These are phyloP conservation scores for Eledona agricola DNA, from an alignment of 2,888 invertebrate species.

Conservation along the genomic window DNA sequence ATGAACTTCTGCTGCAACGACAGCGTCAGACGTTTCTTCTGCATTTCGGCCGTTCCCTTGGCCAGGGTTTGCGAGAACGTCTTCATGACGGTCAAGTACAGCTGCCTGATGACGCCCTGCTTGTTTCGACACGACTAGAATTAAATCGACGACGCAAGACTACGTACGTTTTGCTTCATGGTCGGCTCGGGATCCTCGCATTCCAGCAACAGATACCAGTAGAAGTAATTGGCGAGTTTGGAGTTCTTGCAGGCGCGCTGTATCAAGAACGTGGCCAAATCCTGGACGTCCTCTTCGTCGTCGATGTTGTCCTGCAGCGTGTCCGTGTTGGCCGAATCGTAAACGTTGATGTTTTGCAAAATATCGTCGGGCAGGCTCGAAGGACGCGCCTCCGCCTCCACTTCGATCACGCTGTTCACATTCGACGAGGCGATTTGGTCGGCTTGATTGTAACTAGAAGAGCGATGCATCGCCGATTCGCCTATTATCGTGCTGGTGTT, in stretches of 20 bases:
- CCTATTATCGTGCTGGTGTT: constrained; percentile 57
- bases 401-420: constrained; percentile 56
- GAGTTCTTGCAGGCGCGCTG: constrained; percentile 88
- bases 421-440: constrained; percentile 56
- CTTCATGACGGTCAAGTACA: constrained; percentile 91
- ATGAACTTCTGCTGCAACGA: constrained; percentile 90
- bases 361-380: constrained; percentile 52
- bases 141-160: too few relatives aligned
- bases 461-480: constrained; percentile 55
- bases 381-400: constrained; percentile 47
- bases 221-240: constrained; percentile 93
- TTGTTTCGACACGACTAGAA: constrained; percentile 15
- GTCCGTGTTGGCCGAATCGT: constrained; percentile 64
- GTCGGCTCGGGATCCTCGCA: constrained; percentile 86
- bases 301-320: constrained; percentile 63
- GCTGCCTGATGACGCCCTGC: constrained; percentile 68
- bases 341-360: constrained; percentile 52
- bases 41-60: constrained; percentile 75
- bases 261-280: constrained; percentile 91
- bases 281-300: constrained; percentile 66
- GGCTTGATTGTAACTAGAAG: constrained; percentile 56
- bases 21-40: constrained; percentile 78
- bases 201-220: constrained; percentile 96
- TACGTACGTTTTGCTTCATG: constrained; percentile 75
- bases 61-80: constrained; percentile 80